Percentiles rank a stretch among this genome's conserved stretches.
phyloP scores from a whole-genome alignment of 2,113 vertebrate genomes.

The Nibea albiflora region DNA sequence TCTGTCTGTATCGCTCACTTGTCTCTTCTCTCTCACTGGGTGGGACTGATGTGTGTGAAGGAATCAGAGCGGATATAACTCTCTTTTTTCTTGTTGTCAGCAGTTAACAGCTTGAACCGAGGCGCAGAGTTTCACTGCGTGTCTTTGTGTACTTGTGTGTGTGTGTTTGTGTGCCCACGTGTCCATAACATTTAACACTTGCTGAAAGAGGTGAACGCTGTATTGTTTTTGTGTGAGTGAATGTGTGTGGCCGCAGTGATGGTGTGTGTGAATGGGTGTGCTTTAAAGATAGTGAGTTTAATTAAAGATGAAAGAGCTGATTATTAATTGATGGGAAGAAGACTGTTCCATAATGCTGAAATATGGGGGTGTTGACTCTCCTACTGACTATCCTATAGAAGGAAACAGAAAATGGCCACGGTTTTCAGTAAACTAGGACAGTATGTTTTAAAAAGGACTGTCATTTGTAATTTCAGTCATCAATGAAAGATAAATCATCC shows the following conservation, averaged over 20 bases:
- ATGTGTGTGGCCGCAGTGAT: not conserved
- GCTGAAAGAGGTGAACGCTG: not conserved
- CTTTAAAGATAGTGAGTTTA: conserved; percentile 74
- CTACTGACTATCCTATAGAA: not conserved
- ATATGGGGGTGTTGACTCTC: conserved; percentile 10
- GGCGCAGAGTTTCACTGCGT: conserved; percentile 21
- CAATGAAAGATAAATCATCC: not conserved
- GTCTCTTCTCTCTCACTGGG: conserved; percentile 54
- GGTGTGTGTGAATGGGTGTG: conserved; percentile 45
- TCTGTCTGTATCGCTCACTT: conserved; percentile 51
- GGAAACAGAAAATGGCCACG: not conserved
- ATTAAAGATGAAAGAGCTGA: conserved; percentile 82
- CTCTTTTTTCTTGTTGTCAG: conserved; percentile 69
- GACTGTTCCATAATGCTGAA: conserved; percentile 52
- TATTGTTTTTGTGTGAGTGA: conserved; percentile 31
- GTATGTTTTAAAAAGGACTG: not conserved
- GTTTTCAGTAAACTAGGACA: not conserved
- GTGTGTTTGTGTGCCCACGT: conserved; percentile 9
- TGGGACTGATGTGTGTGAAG: conserved; percentile 71
- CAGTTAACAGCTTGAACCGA: conserved; percentile 60
- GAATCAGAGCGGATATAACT: conserved; percentile 78
- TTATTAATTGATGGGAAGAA: conserved; percentile 82
- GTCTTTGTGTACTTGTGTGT: conserved; percentile 11
- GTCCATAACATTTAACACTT: conserved; percentile 24
- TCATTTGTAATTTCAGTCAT: not conserved